phyloP scores from a whole-genome alignment of 2,888 invertebrate genomes.

The Scrobipalpa atriplicella region DNA sequence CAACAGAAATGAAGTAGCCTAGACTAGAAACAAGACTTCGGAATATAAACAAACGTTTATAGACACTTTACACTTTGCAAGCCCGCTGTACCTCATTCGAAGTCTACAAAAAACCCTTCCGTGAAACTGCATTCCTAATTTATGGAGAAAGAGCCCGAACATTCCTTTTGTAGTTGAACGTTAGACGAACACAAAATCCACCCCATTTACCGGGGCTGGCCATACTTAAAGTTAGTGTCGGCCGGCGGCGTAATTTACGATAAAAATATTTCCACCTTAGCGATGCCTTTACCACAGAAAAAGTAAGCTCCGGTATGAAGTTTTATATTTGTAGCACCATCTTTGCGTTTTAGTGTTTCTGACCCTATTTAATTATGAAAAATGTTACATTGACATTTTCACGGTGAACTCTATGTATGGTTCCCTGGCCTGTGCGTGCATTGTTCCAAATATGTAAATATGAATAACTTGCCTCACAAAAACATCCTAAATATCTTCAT shows the following conservation, averaged over 20 bases:
- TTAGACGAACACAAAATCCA: slow-evolving; percentile 41
- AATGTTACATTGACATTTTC: too few species aligned
- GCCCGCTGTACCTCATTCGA: background rate
- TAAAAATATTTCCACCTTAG: slow-evolving; percentile 41
- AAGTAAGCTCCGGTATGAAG: too few species aligned
- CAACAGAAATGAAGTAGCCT: too few species aligned
- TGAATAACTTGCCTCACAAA: too few species aligned
- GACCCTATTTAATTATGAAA: too few species aligned
- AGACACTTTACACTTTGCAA: background rate
- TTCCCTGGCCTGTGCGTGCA: too few species aligned
- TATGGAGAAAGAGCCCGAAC: slow-evolving; percentile 9
- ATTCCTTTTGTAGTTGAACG: slow-evolving; percentile 31
- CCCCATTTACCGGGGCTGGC: slow-evolving; percentile 41
- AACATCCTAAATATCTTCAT: too few species aligned
- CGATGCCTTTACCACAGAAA: slow-evolving; percentile 26
- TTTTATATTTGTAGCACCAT: too few species aligned
- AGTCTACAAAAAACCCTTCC: background rate
- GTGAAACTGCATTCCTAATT: slow-evolving; percentile 15
- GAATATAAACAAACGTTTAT: background rate
- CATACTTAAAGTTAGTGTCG: slow-evolving; percentile 41
- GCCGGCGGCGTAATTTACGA: slow-evolving; percentile 37
- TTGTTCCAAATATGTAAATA: too few species aligned
- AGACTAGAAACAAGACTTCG: too few species aligned
- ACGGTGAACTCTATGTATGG: too few species aligned
- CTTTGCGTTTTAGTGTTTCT: too few species aligned